Base-by-base conservation (phyloP, 1,140 invertebrate species). In the Eufriesea mexicana region DNA sequence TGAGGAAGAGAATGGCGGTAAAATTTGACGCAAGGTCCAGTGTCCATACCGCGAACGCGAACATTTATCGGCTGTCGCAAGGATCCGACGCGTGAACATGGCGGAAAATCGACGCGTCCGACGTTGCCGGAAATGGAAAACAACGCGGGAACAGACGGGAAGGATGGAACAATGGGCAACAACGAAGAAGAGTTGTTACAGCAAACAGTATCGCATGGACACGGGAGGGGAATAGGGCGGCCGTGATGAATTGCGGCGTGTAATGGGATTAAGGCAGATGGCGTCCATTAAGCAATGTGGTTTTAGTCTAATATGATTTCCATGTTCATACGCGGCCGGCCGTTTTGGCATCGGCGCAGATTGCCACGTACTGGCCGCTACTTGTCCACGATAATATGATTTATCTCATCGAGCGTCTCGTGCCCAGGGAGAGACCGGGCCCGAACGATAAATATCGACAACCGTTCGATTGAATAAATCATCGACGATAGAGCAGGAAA, bases 361-460 rank as follows among this genome's bases (percentile, higher is more conserved):
- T 89, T 84, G 84, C 80, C 84, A 74, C 83, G 79, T 77, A 86
- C 66, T 86, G 80, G 84, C 81, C 87, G 72, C 84, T 88, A 89
- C 87, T 89, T 88, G 87, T 88, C 87, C 87, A 89, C 86, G 87
- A 89, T 89, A 86, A 89, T 88, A 88, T 86, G 87, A 89, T 89
- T 89, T 88, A 89, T 88, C 77, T 84, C 66, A 35, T 79, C 79
- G 86, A 89, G 84, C 78, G 86, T 85, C 84, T 85, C 83, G 83
- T 75, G 61, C 23, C 68, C 35, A 42, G 61, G 62, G 59, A 78
- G 72, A 49, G 25, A 64, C n/a, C 67, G 64, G 61, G 45, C 16
- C 67, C 71, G 78, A 54, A 79, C 80, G 88, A 82, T 89, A 89
- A 89, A 89, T 89, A 89, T 89, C 87, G 87, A 89, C 84, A 84